These are phyloP conservation scores for Oxyruncus cristatus DNA, from an alignment of 2,113 vertebrate species.

Conservation along the genomic window DNA sequence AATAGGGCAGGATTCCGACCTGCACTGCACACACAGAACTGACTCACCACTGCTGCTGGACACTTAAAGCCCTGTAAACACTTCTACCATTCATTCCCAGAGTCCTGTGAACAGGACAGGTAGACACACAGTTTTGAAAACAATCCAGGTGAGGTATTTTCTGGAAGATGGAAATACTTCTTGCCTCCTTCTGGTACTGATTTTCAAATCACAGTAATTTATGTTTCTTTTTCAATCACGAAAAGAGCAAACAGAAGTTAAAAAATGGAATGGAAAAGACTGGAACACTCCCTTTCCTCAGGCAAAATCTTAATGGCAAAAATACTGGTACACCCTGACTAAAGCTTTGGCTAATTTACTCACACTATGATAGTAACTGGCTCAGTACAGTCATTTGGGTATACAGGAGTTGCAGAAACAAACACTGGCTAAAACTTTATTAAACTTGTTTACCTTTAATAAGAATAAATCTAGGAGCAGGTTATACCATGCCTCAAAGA, in stretches of 20 bases:
- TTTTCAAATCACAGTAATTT: background rate
- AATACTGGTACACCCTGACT: constrained; percentile 12
- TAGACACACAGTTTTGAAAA: background rate
- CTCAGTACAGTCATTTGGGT: background rate
- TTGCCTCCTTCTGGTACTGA: background rate
- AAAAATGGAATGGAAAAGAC: background rate
- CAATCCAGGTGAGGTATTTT: background rate
- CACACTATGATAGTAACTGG: background rate
- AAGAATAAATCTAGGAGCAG: background rate
- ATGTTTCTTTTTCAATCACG: background rate
- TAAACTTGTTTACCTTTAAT: background rate
- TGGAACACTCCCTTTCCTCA: constrained; percentile 18
- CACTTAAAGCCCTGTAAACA: background rate
- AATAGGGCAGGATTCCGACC: background rate
- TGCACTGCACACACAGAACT: background rate
- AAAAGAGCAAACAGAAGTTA: background rate
- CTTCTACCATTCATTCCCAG: background rate
- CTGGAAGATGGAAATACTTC: background rate
- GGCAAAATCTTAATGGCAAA: constrained; percentile 22
- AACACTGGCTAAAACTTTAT: background rate
- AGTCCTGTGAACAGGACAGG: background rate
- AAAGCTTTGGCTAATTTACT: constrained; percentile 16
- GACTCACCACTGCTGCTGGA: background rate
- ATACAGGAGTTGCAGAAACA: background rate
- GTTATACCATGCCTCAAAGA: background rate